These are phyloP conservation scores for Reinhardtius hippoglossoides DNA, from an alignment of 2,113 vertebrate genomes.

Conservation along the genomic window DNA sequence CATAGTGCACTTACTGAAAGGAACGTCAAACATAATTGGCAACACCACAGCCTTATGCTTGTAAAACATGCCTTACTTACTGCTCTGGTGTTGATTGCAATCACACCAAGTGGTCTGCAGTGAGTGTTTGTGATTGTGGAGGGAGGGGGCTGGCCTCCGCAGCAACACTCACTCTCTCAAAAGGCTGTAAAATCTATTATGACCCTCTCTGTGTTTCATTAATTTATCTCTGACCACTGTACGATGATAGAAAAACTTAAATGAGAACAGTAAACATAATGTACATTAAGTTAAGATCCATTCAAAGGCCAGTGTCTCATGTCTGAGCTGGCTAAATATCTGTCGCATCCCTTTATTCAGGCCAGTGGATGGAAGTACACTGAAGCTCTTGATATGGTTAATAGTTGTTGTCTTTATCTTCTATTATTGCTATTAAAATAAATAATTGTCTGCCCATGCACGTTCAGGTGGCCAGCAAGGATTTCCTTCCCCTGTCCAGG, in stretches of 20 bases:
- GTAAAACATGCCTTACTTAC: slow-evolving; percentile 52
- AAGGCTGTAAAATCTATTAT: neutral
- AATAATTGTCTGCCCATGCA: slow-evolving; percentile 28
- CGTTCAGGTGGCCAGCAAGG: slow-evolving; percentile 65
- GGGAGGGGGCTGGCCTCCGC: slow-evolving; percentile 11
- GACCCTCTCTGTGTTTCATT: neutral
- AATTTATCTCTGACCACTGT: neutral
- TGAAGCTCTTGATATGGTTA: slow-evolving; percentile 35
- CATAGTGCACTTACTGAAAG: slow-evolving; percentile 48
- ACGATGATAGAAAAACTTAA: neutral
- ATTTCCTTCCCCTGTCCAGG: slow-evolving; percentile 55
- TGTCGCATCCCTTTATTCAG: slow-evolving; percentile 55
- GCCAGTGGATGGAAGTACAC: slow-evolving; percentile 61
- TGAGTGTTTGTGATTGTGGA: slow-evolving; percentile 34
- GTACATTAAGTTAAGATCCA: slow-evolving; percentile 5
- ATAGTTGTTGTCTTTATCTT: slow-evolving; percentile 25
- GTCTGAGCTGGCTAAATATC: slow-evolving; percentile 29
- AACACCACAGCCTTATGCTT: slow-evolving; percentile 51
- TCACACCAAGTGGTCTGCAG: slow-evolving; percentile 34
- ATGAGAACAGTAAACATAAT: slow-evolving; percentile 9
- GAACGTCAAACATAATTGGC: slow-evolving; percentile 51
- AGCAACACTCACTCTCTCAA: neutral
- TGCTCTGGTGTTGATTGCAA: slow-evolving; percentile 58
- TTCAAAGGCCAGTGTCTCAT: slow-evolving; percentile 10
- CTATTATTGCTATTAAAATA: slow-evolving; percentile 27